A percentile compares a stretch with the other conserved stretches of the same genome.
Conservation (phyloP, 2,888 invertebrate species). For the Thymelicus lineola region DNA sequence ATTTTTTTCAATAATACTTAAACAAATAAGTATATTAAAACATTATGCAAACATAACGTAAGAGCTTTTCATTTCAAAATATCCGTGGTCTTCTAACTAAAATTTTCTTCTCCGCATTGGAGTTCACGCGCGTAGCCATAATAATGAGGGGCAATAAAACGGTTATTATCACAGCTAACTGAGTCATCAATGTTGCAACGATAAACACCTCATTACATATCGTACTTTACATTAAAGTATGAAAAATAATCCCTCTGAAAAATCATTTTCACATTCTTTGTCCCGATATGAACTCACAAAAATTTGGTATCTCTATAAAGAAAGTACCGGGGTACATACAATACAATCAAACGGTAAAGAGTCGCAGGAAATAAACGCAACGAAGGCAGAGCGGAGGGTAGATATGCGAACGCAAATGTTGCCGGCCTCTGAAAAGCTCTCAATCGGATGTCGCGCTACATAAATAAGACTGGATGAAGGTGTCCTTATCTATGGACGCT, state of each 20-base stretch:
- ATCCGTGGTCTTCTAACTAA: too few species aligned
- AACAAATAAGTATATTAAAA: too few species aligned
- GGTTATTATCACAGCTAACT: too few species aligned
- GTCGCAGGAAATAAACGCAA: constrained; percentile 78
- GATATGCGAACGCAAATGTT: constrained; percentile 75
- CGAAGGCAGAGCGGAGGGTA: constrained; percentile 64
- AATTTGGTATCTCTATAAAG: constrained; percentile 36
- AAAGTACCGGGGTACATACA: constrained; percentile 41
- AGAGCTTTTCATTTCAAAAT: too few species aligned
- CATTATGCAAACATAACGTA: too few species aligned
- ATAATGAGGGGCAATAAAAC: too few species aligned
- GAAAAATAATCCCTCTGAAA: background rate
- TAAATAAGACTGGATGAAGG: constrained; percentile 81
- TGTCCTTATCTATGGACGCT: constrained; percentile 66
- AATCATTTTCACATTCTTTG: background rate
- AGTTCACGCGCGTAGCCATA: too few species aligned
- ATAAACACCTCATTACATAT: background rate
- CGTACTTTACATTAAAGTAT: background rate
- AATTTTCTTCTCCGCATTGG: too few species aligned
- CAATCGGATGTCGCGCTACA: constrained; percentile 81
- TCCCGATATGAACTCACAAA: background rate
- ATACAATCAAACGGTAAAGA: constrained; percentile 67
- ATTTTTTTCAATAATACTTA: background rate
- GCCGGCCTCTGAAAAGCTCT: constrained; percentile 70
- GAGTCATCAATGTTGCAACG: too few species aligned